These are phyloP conservation scores for Beroe forskalii DNA, from an alignment of 37 sponge, comb jelly and placozoan genomes.

Conservation along the genomic window DNA sequence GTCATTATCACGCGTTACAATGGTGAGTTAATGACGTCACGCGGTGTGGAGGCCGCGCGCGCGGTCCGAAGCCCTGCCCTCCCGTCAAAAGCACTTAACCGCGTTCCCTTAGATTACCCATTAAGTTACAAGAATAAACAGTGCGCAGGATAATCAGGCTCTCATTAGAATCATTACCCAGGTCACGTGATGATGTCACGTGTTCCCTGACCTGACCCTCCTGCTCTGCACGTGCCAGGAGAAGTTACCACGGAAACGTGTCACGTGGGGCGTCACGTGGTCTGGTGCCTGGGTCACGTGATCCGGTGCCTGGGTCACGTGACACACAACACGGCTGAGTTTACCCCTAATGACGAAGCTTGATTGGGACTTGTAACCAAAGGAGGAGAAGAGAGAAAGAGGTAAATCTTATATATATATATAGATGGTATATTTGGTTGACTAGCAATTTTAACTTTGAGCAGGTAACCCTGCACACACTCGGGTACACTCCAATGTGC, in stretches of 20 bases:
- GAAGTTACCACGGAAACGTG: neutral
- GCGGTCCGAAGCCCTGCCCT: no score
- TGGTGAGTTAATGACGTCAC: no score
- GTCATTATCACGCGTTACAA: no score
- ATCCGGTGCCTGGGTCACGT: neutral
- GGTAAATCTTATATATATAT: no score
- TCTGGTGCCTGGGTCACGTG: slow-evolving; percentile 27
- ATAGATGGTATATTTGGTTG: no score
- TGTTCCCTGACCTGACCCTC: neutral
- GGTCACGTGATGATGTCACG: neutral
- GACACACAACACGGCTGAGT: neutral
- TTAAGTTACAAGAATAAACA: slow-evolving; percentile 48
- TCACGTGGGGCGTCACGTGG: no score
- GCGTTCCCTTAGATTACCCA: slow-evolving; percentile 21
- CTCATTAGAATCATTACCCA: slow-evolving; percentile 17
- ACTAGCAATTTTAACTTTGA: neutral
- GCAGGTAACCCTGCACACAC: no score
- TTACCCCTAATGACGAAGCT: slow-evolving; percentile 38
- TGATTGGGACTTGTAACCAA: slow-evolving; percentile 39
- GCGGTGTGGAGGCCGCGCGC: no score
- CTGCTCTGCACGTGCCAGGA: slow-evolving; percentile 23
- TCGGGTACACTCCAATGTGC: no score
- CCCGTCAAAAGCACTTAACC: no score
- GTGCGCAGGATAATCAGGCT: neutral
- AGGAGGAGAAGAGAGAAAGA: neutral